phyloP scores from a whole-genome alignment of 1,140 invertebrate species.

The Amphibalanus amphitrite region DNA sequence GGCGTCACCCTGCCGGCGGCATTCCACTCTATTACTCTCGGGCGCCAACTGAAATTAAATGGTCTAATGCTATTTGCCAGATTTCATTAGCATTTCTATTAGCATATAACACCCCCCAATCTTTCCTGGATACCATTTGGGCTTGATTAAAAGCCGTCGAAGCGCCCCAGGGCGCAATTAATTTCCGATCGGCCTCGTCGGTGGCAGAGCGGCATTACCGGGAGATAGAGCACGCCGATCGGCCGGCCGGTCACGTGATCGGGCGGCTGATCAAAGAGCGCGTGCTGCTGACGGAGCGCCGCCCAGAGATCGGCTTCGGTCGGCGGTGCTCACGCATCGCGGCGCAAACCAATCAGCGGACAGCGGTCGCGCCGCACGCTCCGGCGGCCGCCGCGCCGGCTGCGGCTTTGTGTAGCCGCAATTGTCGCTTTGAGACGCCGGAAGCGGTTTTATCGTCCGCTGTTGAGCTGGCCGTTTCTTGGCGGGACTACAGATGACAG shows the following conservation, averaged over 20 bases:
- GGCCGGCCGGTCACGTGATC: background rate
- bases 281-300: background rate
- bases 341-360: too few relatives aligned
- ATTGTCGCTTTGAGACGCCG: too few relatives aligned
- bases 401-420: too few relatives aligned
- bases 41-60: constrained; percentile 1
- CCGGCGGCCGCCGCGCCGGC: too few relatives aligned
- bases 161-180: constrained; percentile 3
- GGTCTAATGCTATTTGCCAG: constrained; percentile 4
- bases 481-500: too few relatives aligned
- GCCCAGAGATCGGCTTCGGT: too few relatives aligned
- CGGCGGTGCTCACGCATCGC: too few relatives aligned
- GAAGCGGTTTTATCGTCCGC: too few relatives aligned
- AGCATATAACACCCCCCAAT: background rate
- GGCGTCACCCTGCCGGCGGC: background rate
- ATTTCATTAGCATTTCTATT: constrained; percentile 6
- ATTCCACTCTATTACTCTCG: background rate
- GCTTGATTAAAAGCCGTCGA: constrained; percentile 5
- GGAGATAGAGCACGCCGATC: background rate
- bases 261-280: background rate
- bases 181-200: background rate
- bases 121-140: background rate
- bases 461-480: too few relatives aligned
- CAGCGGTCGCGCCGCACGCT: too few relatives aligned
- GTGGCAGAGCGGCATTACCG: background rate